Conservation (phyloP, 53 echinoderm and acorn worm species). For the Antedon mediterranea region DNA sequence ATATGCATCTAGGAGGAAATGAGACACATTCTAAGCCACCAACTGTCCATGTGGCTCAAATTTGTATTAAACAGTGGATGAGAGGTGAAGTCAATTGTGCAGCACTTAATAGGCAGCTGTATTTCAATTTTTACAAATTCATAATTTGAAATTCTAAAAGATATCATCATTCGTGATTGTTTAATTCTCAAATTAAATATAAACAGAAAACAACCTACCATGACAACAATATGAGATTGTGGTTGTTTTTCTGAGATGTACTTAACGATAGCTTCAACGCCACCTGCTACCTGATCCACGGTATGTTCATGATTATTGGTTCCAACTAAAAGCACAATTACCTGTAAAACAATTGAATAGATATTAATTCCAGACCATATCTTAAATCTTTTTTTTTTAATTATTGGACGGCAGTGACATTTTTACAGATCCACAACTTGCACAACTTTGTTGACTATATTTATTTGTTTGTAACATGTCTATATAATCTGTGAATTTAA, state of each 20-base stretch:
- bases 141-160: not conserved
- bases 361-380: too few relatives aligned
- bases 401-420: too few relatives aligned
- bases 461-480: too few relatives aligned
- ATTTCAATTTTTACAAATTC: not conserved
- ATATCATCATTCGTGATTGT: not conserved
- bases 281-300: constrained; percentile 52
- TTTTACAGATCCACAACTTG: too few relatives aligned
- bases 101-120: not conserved
- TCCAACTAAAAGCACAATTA: constrained; percentile 60
- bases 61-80: too few relatives aligned
- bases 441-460: too few relatives aligned
- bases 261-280: constrained; percentile 63
- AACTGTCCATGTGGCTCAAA: too few relatives aligned
- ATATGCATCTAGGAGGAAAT: too few relatives aligned
- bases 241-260: constrained; percentile 55
- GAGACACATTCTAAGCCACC: too few relatives aligned
- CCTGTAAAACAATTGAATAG: constrained; percentile 21
- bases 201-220: constrained; percentile 39
- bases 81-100: too few relatives aligned
- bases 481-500: too few relatives aligned
- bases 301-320: constrained; percentile 91
- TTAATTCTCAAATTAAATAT: not conserved
- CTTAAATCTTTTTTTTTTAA: too few relatives aligned
- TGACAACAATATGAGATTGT: constrained; percentile 41